phyloP scores from a whole-genome alignment of 2,888 invertebrate genomes.

The Vanessa cardui region DNA sequence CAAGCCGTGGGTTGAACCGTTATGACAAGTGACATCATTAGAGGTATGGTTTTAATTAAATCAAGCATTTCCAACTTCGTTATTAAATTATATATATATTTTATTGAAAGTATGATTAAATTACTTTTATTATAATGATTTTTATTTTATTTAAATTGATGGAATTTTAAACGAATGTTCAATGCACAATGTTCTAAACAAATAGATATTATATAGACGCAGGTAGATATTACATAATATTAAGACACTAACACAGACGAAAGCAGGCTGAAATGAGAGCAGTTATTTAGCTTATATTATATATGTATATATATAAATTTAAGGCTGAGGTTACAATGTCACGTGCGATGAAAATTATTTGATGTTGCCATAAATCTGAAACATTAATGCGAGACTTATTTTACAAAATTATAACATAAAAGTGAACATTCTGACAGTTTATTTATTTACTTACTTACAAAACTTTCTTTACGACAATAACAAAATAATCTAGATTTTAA shows the following conservation, averaged over 20 bases:
- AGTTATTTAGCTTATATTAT: constrained; percentile 40
- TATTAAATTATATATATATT: background rate
- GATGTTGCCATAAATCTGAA: constrained; percentile 9
- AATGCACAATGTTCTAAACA: background rate
- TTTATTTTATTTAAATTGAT: constrained; percentile 17
- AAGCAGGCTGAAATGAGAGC: constrained; percentile 68
- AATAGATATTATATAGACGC: constrained; percentile 56
- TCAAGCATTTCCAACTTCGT: constrained; percentile 3
- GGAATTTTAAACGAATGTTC: too few relatives aligned
- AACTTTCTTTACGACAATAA: constrained; percentile 26
- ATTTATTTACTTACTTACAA: constrained; percentile 14
- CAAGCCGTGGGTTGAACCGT: constrained; percentile 8
- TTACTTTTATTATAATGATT: constrained; percentile 18
- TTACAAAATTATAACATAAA: constrained; percentile 14
- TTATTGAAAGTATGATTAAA: background rate
- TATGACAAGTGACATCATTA: constrained; percentile 24
- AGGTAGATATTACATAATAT: constrained; percentile 51
- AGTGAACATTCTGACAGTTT: constrained; percentile 26
- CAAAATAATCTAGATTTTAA: constrained; percentile 20
- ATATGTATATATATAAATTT: constrained; percentile 34
- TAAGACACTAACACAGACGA: constrained; percentile 64
- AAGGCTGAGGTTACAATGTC: constrained; percentile 39
- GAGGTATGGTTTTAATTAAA: constrained; percentile 16
- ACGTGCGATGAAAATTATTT: constrained; percentile 1
- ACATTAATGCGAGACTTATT: constrained; percentile 22